Percentiles rank a stretch among this genome's conserved stretches.
These are phyloP conservation scores for Bubalus kerabau DNA, from an alignment of 2,113 vertebrate species.

Conservation along the genomic window DNA sequence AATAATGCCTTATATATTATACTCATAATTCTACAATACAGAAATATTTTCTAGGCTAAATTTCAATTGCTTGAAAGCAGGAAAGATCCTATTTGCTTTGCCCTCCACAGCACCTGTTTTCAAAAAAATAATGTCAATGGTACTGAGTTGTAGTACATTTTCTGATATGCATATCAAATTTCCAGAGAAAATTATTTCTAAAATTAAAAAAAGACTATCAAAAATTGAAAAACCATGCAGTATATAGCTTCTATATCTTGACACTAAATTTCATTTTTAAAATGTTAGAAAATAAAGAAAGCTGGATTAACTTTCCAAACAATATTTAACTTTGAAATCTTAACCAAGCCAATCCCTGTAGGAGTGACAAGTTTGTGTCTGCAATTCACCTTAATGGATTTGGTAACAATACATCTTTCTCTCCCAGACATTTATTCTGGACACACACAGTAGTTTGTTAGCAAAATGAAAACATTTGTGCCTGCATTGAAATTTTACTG, in stretches of 20 bases:
- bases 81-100: not conserved
- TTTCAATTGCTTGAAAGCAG: not conserved
- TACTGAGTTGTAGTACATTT: not conserved
- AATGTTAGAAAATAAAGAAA: slow-evolving; percentile 21
- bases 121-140: slow-evolving; percentile 3
- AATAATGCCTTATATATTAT: not conserved
- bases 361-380: not conserved
- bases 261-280: not conserved
- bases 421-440: not conserved
- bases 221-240: not conserved
- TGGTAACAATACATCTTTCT: slow-evolving; percentile 21
- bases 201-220: not conserved
- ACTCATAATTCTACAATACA: not conserved
- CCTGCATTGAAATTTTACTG: slow-evolving; percentile 7
- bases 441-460: slow-evolving; percentile 12
- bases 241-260: not conserved
- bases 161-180: not conserved
- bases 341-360: not conserved
- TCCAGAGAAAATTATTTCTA: not conserved
- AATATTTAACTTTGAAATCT: slow-evolving; percentile 33
- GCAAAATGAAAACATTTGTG: slow-evolving; percentile 35
- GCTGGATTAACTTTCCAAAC: not conserved
- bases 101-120: not conserved
- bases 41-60: not conserved
- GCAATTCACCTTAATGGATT: not conserved